phyloP scores from a whole-genome alignment of 2,888 invertebrate genomes.

The Sphaeridia pumilis region DNA sequence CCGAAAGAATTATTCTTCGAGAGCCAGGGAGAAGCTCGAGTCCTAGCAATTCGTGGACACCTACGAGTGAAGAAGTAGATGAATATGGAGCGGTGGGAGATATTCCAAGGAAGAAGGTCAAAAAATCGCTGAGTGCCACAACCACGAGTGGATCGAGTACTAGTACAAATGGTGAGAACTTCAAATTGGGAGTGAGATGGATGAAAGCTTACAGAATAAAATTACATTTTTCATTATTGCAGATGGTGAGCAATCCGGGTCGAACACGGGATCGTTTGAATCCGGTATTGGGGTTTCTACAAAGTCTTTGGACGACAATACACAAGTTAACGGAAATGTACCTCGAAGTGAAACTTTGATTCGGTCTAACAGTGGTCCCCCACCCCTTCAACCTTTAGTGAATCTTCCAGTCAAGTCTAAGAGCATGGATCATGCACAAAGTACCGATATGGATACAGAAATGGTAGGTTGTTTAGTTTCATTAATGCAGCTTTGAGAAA shows the following conservation, averaged over 20 bases:
- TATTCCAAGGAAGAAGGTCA: conserved; percentile 34
- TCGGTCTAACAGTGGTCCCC: conserved; percentile 26
- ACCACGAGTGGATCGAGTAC: conserved; percentile 23
- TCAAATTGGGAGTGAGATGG: too few relatives aligned
- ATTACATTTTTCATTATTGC: too few relatives aligned
- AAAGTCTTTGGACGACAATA: conserved; percentile 33
- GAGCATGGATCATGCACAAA: conserved; percentile 35
- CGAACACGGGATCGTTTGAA: conserved; percentile 34
- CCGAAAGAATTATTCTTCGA: not conserved
- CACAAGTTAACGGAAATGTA: conserved; percentile 19
- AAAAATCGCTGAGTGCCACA: conserved; percentile 33
- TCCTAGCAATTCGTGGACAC: conserved; percentile 27
- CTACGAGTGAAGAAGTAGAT: conserved; percentile 27
- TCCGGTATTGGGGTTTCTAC: conserved; percentile 35
- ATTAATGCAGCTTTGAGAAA: too few relatives aligned
- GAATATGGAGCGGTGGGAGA: conserved; percentile 12
- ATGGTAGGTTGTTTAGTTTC: too few relatives aligned
- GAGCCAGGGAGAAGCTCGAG: conserved; percentile 17
- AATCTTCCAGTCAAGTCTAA: conserved; percentile 27
- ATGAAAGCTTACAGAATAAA: too few relatives aligned
- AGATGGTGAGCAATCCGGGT: conserved; percentile 13
- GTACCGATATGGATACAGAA: conserved; percentile 24
- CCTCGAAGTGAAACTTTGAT: conserved; percentile 14
- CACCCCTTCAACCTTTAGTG: conserved; percentile 28
- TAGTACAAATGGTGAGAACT: conserved; percentile 35